A percentile compares a stretch with the other conserved stretches of the same genome.
These are phyloP conservation scores for Zaprionus lineosus DNA, from an alignment of 2,888 invertebrate species.

Conservation along the genomic window DNA sequence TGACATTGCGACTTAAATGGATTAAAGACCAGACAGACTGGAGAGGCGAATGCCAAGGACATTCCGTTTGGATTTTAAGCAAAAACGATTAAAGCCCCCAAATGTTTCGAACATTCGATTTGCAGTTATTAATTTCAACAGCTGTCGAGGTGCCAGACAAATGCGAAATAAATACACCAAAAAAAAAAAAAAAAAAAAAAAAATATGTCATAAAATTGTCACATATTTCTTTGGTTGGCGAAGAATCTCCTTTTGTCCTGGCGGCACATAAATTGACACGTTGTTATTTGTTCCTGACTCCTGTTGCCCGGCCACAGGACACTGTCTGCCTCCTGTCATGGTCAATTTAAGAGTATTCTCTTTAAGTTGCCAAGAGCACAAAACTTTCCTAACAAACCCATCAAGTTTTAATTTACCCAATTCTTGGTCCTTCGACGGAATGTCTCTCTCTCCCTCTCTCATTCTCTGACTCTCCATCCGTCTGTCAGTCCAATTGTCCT, in stretches of 20 bases:
- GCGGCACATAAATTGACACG: conserved; percentile 59
- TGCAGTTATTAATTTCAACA: conserved; percentile 8
- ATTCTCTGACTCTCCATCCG: too few species aligned
- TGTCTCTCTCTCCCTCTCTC: too few species aligned
- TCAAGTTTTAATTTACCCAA: conserved; percentile 30
- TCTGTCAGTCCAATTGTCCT: too few species aligned
- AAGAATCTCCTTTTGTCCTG: conserved; percentile 27
- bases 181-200: background rate
- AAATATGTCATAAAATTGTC: conserved; percentile 21
- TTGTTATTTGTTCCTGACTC: conserved; percentile 42
- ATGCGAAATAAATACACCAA: conserved; percentile 11
- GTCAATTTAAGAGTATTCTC: conserved; percentile 17
- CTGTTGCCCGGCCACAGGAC: conserved; percentile 6
- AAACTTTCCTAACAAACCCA: conserved; percentile 10
- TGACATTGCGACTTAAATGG: conserved; percentile 1
- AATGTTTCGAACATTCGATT: too few species aligned
- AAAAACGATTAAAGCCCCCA: too few species aligned
- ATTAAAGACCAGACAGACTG: background rate
- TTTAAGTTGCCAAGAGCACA: conserved; percentile 1
- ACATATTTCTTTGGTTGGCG: conserved; percentile 12
- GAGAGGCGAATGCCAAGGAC: too few species aligned
- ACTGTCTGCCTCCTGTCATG: conserved; percentile 18
- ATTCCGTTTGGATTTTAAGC: too few species aligned
- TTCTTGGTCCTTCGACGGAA: too few species aligned
- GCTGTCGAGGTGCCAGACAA: conserved; percentile 4